Conservation (phyloP, 2,797 vertebrate genomes). For the Loris lydekkerianus region DNA sequence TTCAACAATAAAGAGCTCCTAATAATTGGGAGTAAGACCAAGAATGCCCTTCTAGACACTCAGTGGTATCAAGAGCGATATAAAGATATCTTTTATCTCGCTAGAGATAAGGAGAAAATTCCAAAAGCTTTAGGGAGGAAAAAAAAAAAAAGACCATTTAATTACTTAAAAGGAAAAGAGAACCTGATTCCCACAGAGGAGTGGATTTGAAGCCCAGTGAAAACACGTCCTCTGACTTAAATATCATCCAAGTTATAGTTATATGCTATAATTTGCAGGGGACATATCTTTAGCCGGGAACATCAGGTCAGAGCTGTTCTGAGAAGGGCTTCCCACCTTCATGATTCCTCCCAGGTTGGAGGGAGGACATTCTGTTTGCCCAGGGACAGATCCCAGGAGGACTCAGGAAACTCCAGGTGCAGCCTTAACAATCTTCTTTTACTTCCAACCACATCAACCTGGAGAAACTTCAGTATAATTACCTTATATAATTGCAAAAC, state of each 20-base stretch:
- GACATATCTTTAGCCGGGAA: background rate
- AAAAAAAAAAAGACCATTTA: background rate
- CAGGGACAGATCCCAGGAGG: background rate
- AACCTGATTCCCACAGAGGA: background rate
- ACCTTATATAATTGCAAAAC: background rate
- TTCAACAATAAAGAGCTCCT: background rate
- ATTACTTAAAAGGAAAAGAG: background rate
- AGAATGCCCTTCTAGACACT: background rate
- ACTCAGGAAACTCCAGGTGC: background rate
- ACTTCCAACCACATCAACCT: background rate
- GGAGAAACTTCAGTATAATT: background rate
- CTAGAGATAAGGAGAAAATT: background rate
- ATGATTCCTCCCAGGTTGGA: background rate
- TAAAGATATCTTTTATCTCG: background rate
- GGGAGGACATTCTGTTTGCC: background rate
- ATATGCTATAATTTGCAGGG: background rate
- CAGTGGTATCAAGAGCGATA: background rate
- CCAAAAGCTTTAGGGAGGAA: background rate
- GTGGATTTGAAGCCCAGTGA: background rate
- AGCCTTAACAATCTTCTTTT: background rate
- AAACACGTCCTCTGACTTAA: background rate
- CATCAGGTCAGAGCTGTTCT: background rate
- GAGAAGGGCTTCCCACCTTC: background rate
- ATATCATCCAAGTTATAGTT: background rate
- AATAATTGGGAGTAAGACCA: background rate